Evolutionary conservation across 30 jellyfish, hydroid and myxozoan genomes (phyloP).

Genomic region (Turritopsis dohrnii): DNA sequence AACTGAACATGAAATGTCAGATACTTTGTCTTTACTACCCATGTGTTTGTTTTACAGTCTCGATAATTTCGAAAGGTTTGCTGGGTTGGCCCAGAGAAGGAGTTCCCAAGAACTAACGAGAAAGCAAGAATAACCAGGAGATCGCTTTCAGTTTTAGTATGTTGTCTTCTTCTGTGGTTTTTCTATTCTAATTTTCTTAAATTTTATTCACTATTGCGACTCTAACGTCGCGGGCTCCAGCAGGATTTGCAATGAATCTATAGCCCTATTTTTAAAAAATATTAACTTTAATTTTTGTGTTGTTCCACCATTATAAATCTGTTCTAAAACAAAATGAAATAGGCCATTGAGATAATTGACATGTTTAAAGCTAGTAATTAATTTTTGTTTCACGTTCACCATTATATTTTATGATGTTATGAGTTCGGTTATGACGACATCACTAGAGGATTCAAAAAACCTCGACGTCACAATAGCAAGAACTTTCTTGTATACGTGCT

Average conservation of each 20-base stretch:
- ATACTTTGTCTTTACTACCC: background rate
- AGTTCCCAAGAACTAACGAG: background rate
- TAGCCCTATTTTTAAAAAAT: background rate
- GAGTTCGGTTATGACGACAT: background rate
- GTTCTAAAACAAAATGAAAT: background rate
- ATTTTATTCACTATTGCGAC: too few relatives aligned
- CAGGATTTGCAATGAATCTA: background rate
- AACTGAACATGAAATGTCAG: background rate
- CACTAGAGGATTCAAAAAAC: background rate
- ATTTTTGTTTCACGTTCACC: background rate
- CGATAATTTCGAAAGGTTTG: background rate
- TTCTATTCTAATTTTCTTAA: too few relatives aligned
- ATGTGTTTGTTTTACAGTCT: background rate
- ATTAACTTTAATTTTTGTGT: background rate
- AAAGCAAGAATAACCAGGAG: background rate
- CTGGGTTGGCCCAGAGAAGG: background rate
- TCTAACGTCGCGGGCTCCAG: background rate
- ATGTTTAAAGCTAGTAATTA: background rate
- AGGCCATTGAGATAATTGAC: background rate
- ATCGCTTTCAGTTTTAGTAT: too few relatives aligned
- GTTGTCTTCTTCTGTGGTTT: background rate
- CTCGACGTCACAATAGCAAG: too few relatives aligned
- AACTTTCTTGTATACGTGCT: background rate
- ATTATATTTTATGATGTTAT: background rate
- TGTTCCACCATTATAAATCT: too few relatives aligned